These are phyloP conservation scores for Linnaemya vulpina DNA, from an alignment of 2,888 invertebrate species.

Conservation along the genomic window DNA sequence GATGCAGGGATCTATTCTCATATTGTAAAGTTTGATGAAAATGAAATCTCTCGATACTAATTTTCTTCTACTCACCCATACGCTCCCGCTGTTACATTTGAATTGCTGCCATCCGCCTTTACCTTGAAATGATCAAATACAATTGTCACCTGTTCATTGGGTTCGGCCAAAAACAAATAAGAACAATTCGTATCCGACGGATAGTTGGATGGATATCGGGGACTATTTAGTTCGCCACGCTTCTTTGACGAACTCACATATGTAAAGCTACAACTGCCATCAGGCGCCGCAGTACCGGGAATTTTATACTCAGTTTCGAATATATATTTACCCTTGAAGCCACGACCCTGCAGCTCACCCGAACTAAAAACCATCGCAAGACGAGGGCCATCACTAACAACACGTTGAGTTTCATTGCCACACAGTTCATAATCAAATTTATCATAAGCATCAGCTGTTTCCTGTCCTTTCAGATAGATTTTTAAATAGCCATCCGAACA, in stretches of 20 bases:
- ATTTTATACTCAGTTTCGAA: conserved; percentile 93
- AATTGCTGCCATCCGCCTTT: conserved; percentile 88
- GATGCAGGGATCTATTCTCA: too few species aligned
- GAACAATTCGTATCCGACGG: conserved; percentile 97
- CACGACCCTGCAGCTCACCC: conserved; percentile 93
- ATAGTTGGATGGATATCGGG: conserved; percentile 98
- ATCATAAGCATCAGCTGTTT: conserved; percentile 95
- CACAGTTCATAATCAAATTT: conserved; percentile 97
- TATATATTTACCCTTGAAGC: conserved; percentile 88
- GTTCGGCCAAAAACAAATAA: conserved; percentile 93
- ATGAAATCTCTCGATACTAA: background rate
- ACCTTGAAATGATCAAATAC: conserved; percentile 97
- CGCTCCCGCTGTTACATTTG: conserved; percentile 89
- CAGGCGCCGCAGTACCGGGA: conserved; percentile 96
- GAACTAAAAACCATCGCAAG: conserved; percentile 98
- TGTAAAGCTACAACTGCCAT: conserved; percentile 95
- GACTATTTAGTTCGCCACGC: conserved; percentile 96
- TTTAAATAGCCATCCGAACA: conserved; percentile 96
- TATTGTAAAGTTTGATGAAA: background rate
- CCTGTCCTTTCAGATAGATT: conserved; percentile 95
- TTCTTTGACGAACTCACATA: conserved; percentile 94
- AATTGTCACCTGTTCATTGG: conserved; percentile 94
- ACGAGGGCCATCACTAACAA: conserved; percentile 95
- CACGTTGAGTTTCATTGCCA: conserved; percentile 91
- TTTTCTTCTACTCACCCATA: conserved; percentile 86